Base-by-base conservation (phyloP, 64 coral and sea anemone genomes). In the Dendronephthya gigantea region DNA sequence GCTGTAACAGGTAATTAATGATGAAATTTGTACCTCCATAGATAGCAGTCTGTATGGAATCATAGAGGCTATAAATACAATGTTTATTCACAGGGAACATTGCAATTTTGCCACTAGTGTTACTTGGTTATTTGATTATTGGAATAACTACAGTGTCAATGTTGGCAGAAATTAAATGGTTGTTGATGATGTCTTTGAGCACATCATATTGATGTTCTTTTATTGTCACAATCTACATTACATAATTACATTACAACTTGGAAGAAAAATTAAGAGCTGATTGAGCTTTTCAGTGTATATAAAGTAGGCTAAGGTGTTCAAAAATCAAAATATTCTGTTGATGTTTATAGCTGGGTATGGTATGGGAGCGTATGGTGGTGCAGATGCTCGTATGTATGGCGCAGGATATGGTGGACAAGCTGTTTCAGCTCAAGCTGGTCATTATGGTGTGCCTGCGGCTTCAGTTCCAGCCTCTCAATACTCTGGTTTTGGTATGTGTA, bases 311-410 rank as follows among this genome's bases (percentile, higher is more conserved):
- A 6, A 45, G 41, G n/a, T n/a, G n/a, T n/a, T n/a, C n/a, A n/a
- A n/a, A n/a, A n/a, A n/a, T n/a, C n/a, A n/a, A n/a, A n/a, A n/a
- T n/a, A n/a, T n/a, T n/a, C n/a, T n/a, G n/a, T n/a, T n/a, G n/a
- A n/a, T n/a, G n/a, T 79, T 8, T 79, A 33, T 79, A 37, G 72
- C 72, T 36, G 72, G 27, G 4, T 79, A 79, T 79, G 72, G 72
- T 79, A 79, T 79, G 72, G 36, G 36, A 35, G 31, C 55, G 25
- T 79, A 79, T 79, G 72, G 72, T 79, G 19, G 30, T 5, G 72
- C 72, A 28, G 72, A 79, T 33, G 72, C 32, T 79, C 72, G 72
- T 29, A 79, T 79, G 28, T 79, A 79, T 79, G 55, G 55, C 25
- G 72, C 72, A 11, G 72, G 72, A 2, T 79, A 79, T 79, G 72